A percentile compares a stretch with the other conserved stretches of the same genome.
Conservation (phyloP, 1,140 invertebrate genomes). For the Mycetomoellerius zeteki region DNA sequence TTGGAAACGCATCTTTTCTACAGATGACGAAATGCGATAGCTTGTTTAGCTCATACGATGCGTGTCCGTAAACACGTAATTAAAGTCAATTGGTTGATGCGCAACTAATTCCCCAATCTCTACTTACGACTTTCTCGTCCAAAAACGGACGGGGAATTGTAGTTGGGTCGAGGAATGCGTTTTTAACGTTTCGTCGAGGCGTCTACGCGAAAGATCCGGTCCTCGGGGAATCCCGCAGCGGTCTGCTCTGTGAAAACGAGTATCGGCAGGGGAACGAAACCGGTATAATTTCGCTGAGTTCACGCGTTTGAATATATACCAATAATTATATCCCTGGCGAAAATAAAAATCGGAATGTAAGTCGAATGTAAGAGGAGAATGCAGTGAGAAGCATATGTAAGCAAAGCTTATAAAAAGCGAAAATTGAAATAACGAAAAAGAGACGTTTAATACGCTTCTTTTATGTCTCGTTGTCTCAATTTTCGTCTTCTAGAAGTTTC, state of each 20-base stretch:
- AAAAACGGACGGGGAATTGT: background rate
- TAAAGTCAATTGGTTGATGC: conserved; percentile 34
- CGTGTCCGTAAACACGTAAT: conserved; percentile 28
- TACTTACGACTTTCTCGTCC: background rate
- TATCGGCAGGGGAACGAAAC: background rate
- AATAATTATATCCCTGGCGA: background rate
- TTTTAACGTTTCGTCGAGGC: background rate
- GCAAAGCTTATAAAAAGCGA: too few relatives aligned
- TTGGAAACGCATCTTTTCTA: conserved; percentile 20
- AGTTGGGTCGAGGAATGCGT: background rate
- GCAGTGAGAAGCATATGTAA: too few relatives aligned
- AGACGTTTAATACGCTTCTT: too few relatives aligned
- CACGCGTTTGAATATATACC: background rate
- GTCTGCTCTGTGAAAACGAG: background rate
- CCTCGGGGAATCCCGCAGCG: conserved; percentile 25
- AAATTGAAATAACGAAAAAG: too few relatives aligned
- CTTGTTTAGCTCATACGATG: conserved; percentile 34
- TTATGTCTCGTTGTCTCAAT: too few relatives aligned
- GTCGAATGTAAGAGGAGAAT: too few relatives aligned
- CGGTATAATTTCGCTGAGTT: conserved; percentile 40
- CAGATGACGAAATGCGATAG: conserved; percentile 10
- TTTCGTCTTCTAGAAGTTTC: too few relatives aligned
- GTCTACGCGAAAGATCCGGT: background rate
- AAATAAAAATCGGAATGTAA: too few relatives aligned
- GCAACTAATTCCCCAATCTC: conserved; percentile 12